phyloP scores from a whole-genome alignment of 2,113 vertebrate species.

The Gambusia affinis region DNA sequence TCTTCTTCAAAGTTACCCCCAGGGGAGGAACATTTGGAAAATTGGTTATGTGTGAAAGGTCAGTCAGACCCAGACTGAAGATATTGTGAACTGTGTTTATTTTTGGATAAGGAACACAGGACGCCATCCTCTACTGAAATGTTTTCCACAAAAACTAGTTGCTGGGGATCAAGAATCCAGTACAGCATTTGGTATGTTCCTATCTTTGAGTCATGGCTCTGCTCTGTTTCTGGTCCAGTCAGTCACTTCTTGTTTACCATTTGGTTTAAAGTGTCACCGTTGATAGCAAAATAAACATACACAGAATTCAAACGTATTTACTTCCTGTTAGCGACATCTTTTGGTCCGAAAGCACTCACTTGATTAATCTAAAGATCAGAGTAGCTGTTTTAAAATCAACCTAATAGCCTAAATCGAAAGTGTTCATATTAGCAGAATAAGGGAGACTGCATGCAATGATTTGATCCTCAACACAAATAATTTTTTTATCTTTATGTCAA shows the following conservation, averaged over 20 bases:
- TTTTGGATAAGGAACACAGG: slow-evolving; percentile 12
- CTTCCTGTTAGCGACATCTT: background rate
- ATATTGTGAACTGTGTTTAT: slow-evolving; percentile 32
- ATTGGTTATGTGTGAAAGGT: slow-evolving; percentile 26
- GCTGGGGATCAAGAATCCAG: slow-evolving; percentile 39
- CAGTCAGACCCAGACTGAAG: slow-evolving; percentile 31
- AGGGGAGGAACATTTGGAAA: background rate
- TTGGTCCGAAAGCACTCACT: too few species aligned
- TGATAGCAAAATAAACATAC: background rate
- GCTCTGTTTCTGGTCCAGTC: background rate
- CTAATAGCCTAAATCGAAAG: background rate
- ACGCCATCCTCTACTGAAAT: slow-evolving; percentile 47
- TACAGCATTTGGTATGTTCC: background rate
- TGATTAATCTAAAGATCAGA: background rate
- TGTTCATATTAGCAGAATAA: background rate
- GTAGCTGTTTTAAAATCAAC: background rate
- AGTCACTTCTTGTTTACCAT: background rate
- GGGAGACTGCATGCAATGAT: background rate
- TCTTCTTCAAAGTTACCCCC: slow-evolving; percentile 9
- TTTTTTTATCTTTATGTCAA: too few species aligned
- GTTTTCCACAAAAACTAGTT: slow-evolving; percentile 27
- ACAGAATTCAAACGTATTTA: background rate
- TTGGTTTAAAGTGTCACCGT: too few species aligned
- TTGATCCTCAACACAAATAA: background rate
- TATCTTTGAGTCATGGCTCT: background rate